phyloP scores from a whole-genome alignment of 2,113 vertebrate genomes.

The Rhabdornis inornatus region DNA sequence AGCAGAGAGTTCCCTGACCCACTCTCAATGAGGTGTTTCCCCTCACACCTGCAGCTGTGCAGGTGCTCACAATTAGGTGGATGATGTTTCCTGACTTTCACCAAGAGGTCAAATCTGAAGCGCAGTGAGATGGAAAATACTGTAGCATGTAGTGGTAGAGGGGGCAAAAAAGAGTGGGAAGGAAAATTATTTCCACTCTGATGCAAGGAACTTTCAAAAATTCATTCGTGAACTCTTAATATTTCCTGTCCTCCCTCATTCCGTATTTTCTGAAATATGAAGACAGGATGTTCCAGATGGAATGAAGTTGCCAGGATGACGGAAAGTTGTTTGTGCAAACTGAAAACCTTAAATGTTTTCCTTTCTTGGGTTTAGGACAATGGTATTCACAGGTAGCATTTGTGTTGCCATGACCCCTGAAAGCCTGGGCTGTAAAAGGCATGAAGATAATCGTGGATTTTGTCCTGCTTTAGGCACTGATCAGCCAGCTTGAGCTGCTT shows the following conservation, averaged over 20 bases:
- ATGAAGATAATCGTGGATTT: background rate
- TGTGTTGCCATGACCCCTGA: background rate
- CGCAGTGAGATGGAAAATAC: conserved; percentile 1
- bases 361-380: background rate
- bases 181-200: conserved; percentile 28
- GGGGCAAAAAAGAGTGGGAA: conserved; percentile 5
- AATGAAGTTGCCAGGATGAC: background rate
- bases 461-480: background rate
- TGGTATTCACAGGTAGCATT: background rate
- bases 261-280: conserved; percentile 37
- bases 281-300: background rate
- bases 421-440: background rate
- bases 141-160: background rate
- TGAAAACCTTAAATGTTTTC: background rate
- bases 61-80: conserved; percentile 27
- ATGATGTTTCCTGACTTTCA: conserved; percentile 43
- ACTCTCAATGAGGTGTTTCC: background rate
- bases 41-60: conserved; percentile 13
- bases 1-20: background rate
- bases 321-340: background rate
- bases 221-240: background rate
- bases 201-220: conserved; percentile 28
- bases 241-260: conserved; percentile 30
- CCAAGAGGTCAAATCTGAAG: conserved; percentile 29
- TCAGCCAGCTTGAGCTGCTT: background rate